A percentile compares a stretch with the other conserved stretches of the same genome.
Evolutionary conservation across 2,797 vertebrate genomes (phyloP).

Genomic region (Alfaro cultratus): DNA sequence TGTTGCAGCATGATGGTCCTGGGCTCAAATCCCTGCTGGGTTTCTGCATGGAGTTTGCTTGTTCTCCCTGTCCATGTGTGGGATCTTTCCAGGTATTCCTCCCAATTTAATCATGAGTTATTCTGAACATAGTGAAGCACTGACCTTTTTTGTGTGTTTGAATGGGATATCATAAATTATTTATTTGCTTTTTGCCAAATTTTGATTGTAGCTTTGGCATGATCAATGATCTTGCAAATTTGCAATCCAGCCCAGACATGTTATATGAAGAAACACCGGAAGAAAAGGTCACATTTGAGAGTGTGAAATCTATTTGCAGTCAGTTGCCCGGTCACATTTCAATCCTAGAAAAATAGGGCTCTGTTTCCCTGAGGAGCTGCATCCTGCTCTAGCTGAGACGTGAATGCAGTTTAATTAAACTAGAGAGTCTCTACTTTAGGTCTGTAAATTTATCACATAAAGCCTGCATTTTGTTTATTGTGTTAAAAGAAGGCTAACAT

Average conservation of each 20-base stretch:
- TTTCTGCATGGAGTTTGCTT: no score
- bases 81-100: background rate
- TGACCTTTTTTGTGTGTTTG: background rate
- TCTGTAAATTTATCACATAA: background rate
- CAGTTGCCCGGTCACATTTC: background rate
- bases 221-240: background rate
- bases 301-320: background rate
- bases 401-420: conserved; percentile 2
- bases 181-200: background rate
- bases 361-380: background rate
- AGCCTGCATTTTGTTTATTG: background rate
- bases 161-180: background rate
- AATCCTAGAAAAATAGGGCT: conserved; percentile 1
- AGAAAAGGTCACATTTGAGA: background rate
- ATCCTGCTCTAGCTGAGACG: background rate
- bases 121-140: background rate
- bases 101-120: background rate
- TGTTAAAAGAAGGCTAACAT: background rate
- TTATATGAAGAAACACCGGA: background rate
- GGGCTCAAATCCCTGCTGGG: no score
- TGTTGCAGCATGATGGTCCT: no score
- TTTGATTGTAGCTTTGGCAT: background rate
- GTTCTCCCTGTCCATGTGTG: no score
- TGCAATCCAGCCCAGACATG: background rate
- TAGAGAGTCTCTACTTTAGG: background rate